Conservation (phyloP, 2,797 vertebrate genomes). For the Sphenodon punctatus region DNA sequence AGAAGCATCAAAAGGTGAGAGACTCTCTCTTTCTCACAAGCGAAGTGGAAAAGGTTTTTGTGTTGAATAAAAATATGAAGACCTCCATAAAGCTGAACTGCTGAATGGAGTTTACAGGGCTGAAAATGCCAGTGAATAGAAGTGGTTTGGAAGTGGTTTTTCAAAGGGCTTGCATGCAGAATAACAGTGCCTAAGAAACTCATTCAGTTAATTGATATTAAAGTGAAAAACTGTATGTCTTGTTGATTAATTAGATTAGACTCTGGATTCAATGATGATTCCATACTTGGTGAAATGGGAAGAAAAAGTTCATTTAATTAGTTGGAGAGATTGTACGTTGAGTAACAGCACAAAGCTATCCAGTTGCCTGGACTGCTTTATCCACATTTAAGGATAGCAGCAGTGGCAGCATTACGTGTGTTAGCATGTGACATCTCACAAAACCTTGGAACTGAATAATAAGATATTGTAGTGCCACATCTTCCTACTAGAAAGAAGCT, state of each 20-base stretch:
- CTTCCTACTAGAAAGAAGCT: not conserved
- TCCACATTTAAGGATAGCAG: not conserved
- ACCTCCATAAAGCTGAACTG: not conserved
- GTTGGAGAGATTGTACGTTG: not conserved
- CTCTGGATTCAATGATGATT: not conserved
- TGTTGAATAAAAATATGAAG: constrained; percentile 6
- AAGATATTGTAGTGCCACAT: not conserved
- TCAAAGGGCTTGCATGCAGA: constrained; percentile 50
- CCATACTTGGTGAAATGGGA: not conserved
- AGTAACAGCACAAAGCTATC: not conserved
- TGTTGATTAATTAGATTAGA: not conserved
- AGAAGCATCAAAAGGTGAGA: constrained; percentile 77
- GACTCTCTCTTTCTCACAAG: constrained; percentile 42
- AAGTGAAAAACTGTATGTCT: not conserved
- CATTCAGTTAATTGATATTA: constrained; percentile 41
- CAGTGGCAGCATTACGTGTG: not conserved
- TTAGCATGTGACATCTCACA: not conserved
- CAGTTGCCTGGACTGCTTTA: not conserved
- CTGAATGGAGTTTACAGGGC: not conserved
- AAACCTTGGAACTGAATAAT: not conserved
- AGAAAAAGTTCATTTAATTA: not conserved
- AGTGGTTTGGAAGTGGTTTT: not conserved
- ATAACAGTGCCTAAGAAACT: constrained; percentile 48
- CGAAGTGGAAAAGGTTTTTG: not conserved
- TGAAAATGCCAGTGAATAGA: not conserved